A percentile compares a stretch with the other conserved stretches of the same genome.
Evolutionary conservation across 92 coral and sea anemone species (phyloP).

Genomic region (Epizoanthus stellaris): DNA sequence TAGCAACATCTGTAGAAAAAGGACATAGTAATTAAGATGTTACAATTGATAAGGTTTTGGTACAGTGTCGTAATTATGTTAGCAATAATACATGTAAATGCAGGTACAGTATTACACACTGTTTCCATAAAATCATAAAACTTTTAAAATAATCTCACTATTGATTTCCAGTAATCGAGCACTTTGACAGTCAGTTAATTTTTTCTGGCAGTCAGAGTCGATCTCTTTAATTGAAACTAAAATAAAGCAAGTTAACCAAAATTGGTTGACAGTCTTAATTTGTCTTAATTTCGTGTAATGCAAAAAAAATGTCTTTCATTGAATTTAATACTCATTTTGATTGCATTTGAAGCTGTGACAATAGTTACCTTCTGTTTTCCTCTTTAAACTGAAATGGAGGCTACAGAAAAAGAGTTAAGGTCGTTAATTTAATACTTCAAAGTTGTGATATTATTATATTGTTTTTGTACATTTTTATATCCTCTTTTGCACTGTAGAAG

Average conservation of each 20-base stretch:
- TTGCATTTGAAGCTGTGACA: no score
- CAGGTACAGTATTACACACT: no score
- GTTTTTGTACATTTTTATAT: neutral
- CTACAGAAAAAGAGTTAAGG: conserved; percentile 15
- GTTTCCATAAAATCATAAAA: no score
- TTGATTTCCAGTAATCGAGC: no score
- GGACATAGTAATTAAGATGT: neutral
- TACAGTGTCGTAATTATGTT: neutral
- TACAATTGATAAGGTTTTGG: neutral
- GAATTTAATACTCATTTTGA: neutral
- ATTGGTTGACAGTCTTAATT: no score
- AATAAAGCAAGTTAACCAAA: no score
- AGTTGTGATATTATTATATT: neutral
- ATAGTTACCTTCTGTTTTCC: neutral
- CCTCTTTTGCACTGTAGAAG: neutral
- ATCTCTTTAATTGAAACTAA: no score
- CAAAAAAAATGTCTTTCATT: neutral
- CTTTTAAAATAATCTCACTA: no score
- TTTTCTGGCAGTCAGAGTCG: no score
- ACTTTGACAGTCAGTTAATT: no score
- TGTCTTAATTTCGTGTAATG: neutral
- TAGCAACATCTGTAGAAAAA: neutral
- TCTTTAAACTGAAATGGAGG: conserved; percentile 7
- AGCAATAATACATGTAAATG: no score
- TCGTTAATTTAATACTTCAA: neutral